Evolutionary conservation across 2,113 vertebrate species (phyloP).

Genomic region (Caloenas nicobarica): DNA sequence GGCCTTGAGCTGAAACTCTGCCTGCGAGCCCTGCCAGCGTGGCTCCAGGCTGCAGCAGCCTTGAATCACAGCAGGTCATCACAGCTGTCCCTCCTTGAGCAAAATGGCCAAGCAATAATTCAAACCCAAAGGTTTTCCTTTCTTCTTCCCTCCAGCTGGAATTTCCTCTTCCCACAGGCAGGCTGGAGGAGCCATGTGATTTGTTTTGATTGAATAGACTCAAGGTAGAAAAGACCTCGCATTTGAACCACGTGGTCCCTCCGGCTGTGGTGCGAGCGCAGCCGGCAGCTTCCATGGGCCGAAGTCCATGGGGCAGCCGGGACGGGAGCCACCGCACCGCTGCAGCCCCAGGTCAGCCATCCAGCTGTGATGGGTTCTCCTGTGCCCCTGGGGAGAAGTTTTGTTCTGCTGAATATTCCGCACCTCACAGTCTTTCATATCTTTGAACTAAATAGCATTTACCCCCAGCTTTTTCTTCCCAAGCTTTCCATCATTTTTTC

Average conservation of each 20-base stretch:
- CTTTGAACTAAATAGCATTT: background rate
- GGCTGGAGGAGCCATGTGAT: accelerated
- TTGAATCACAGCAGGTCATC: accelerated
- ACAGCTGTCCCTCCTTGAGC: background rate
- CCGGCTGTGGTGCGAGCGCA: accelerated
- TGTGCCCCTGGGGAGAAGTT: background rate
- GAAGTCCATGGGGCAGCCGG: background rate
- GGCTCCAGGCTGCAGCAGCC: accelerated
- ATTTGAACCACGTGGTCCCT: accelerated
- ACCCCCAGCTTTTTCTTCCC: background rate
- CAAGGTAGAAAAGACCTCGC: background rate
- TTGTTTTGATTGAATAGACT: background rate
- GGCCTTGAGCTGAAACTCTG: background rate
- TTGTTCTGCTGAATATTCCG: background rate
- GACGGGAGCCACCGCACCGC: background rate
- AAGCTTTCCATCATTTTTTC: background rate
- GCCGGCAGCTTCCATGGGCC: background rate
- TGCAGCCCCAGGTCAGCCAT: accelerated
- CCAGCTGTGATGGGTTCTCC: background rate
- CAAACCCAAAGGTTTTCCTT: background rate
- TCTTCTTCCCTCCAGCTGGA: background rate
- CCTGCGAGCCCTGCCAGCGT: accelerated
- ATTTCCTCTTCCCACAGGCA: background rate
- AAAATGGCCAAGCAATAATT: background rate
- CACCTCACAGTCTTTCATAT: background rate